Percentiles rank a stretch among this genome's conserved stretches.
Conservation (phyloP, 1,140 invertebrate species). For the Eupristina koningsbergeri region DNA sequence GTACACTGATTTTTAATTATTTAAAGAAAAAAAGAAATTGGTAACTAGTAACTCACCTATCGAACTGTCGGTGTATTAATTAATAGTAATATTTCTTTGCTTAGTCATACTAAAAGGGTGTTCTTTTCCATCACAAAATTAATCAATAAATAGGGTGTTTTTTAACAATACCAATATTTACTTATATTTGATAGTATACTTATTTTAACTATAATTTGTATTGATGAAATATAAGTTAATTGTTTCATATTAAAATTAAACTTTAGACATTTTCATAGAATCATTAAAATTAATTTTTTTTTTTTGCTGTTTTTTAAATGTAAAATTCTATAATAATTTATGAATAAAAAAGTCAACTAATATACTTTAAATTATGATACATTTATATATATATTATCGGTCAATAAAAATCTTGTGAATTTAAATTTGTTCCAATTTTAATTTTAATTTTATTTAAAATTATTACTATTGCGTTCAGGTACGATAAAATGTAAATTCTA, state of each 20-base stretch:
- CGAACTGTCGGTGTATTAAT: too few relatives aligned
- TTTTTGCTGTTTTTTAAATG: background rate
- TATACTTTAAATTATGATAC: conserved; percentile 27
- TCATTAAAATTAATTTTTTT: background rate
- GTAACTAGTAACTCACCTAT: too few relatives aligned
- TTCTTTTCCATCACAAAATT: too few relatives aligned
- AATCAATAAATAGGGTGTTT: too few relatives aligned
- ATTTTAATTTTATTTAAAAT: conserved; percentile 28
- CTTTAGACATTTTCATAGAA: conserved; percentile 40
- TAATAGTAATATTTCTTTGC: too few relatives aligned
- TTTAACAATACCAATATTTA: too few relatives aligned
- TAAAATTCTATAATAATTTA: background rate
- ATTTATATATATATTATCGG: conserved; percentile 38
- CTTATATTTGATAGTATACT: too few relatives aligned
- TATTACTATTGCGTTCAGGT: conserved; percentile 30
- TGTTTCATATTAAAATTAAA: conserved; percentile 39
- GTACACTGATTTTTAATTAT: too few relatives aligned
- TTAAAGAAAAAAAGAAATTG: too few relatives aligned
- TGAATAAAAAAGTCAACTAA: conserved; percentile 21
- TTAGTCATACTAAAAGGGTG: too few relatives aligned
- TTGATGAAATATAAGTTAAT: background rate
- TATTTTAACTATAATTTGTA: too few relatives aligned
- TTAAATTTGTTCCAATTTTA: background rate
- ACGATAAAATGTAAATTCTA: conserved; percentile 37
- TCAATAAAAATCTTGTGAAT: background rate